Conservation (phyloP, 2,888 invertebrate genomes). For the Leptopilina drosophilae region DNA sequence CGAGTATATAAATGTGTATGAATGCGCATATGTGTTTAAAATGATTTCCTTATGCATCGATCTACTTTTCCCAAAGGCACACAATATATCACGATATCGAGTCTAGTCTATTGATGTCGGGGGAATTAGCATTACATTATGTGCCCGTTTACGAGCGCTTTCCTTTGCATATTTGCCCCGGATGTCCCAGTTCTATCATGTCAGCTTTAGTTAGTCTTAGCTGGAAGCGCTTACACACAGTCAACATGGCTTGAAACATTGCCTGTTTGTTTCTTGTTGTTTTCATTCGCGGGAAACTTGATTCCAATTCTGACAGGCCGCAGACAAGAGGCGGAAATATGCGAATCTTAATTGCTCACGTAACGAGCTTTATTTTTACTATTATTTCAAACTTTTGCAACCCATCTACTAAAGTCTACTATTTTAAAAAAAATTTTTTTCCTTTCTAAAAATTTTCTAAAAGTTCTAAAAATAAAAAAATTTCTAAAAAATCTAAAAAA, state of each 20-base stretch:
- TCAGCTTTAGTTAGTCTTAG: conserved; percentile 17
- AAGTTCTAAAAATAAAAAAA: no score
- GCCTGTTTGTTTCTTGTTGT: background rate
- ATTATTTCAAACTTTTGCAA: no score
- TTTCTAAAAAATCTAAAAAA: no score
- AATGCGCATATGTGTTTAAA: background rate
- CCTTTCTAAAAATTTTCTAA: no score
- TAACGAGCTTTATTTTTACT: background rate
- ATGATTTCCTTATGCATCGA: conserved; percentile 27
- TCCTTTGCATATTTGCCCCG: background rate
- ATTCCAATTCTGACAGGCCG: conserved; percentile 28
- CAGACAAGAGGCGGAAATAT: conserved; percentile 14
- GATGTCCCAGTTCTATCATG: conserved; percentile 35
- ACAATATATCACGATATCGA: conserved; percentile 27
- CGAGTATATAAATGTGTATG: background rate
- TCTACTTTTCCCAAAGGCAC: conserved; percentile 39
- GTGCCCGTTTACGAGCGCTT: conserved; percentile 3
- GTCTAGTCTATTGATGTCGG: conserved; percentile 24
- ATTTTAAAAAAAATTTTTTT: no score
- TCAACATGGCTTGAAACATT: conserved; percentile 18
- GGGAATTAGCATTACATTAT: conserved; percentile 39
- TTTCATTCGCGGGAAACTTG: conserved; percentile 19
- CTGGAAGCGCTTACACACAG: conserved; percentile 15
- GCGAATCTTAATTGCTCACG: conserved; percentile 23
- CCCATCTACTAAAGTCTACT: no score